Evolutionary conservation across 2,888 invertebrate genomes (phyloP).

Genomic region (Sialis lutaria): DNA sequence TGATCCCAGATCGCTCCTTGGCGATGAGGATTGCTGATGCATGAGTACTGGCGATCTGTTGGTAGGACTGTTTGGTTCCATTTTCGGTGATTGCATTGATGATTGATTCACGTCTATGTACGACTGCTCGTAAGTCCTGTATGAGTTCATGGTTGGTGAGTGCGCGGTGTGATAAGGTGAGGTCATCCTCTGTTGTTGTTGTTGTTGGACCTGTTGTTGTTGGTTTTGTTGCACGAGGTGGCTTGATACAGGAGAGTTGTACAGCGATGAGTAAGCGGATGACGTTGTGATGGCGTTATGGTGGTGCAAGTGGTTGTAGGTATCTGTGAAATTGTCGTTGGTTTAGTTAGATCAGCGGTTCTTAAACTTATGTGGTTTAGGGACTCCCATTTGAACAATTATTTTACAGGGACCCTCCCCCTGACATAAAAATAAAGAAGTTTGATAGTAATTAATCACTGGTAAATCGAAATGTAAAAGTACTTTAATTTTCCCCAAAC

Average conservation of each 20-base stretch:
- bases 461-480: too few species aligned
- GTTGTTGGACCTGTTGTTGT: constrained; percentile 11
- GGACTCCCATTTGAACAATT: too few species aligned
- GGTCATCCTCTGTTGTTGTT: constrained; percentile 11
- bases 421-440: too few species aligned
- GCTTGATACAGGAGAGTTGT: constrained; percentile 1
- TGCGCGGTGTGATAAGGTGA: constrained; percentile 1
- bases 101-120: constrained; percentile 14
- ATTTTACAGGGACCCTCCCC: too few species aligned
- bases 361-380: too few species aligned
- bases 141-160: neutral
- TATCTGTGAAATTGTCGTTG: neutral
- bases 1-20: neutral
- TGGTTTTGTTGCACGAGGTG: constrained; percentile 1
- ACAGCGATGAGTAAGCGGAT: neutral
- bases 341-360: too few species aligned
- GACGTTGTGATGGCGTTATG: neutral
- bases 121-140: neutral
- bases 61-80: constrained; percentile 23
- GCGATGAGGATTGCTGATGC: constrained; percentile 2
- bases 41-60: constrained; percentile 8
- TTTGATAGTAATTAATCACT: too few species aligned
- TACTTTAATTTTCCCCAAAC: too few species aligned
- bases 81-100: constrained; percentile 21
- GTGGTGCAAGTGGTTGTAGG: neutral